Conservation (phyloP, 2,888 invertebrate species). For the Apodemia hepburni region DNA sequence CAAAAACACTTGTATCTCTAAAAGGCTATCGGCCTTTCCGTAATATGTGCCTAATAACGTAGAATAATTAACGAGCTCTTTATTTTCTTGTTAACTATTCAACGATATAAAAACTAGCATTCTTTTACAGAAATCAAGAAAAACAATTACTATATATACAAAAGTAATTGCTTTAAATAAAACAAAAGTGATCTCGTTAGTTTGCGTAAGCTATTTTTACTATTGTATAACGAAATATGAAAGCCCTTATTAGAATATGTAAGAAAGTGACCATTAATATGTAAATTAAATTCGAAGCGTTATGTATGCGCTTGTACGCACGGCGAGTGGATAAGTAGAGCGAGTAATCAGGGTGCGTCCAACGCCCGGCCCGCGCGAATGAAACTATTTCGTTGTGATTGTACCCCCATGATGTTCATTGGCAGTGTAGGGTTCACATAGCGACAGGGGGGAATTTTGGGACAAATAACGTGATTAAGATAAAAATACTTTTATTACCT, state of each 20-base stretch:
- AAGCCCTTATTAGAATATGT: constrained; percentile 21
- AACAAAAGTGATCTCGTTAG: constrained; percentile 5
- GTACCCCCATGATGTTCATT: constrained; percentile 21
- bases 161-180: not conserved
- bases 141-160: not conserved
- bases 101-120: not conserved
- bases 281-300: constrained; percentile 22
- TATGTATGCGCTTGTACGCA: constrained; percentile 39
- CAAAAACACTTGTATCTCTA: too few species aligned
- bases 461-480: not conserved
- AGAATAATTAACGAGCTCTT: too few species aligned
- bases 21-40: too few species aligned
- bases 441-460: not conserved
- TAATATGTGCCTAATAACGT: too few species aligned
- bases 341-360: constrained; percentile 76
- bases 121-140: not conserved
- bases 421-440: constrained; percentile 1
- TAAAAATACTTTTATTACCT: too few species aligned
- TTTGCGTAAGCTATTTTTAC: constrained; percentile 14
- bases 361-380: constrained; percentile 37
- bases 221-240: constrained; percentile 15
- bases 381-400: constrained; percentile 19
- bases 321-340: constrained; percentile 54
- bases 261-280: constrained; percentile 24
- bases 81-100: not conserved